phyloP scores from a whole-genome alignment of 37 sponge, comb jelly and placozoan species.

The Bolinopsis microptera region DNA sequence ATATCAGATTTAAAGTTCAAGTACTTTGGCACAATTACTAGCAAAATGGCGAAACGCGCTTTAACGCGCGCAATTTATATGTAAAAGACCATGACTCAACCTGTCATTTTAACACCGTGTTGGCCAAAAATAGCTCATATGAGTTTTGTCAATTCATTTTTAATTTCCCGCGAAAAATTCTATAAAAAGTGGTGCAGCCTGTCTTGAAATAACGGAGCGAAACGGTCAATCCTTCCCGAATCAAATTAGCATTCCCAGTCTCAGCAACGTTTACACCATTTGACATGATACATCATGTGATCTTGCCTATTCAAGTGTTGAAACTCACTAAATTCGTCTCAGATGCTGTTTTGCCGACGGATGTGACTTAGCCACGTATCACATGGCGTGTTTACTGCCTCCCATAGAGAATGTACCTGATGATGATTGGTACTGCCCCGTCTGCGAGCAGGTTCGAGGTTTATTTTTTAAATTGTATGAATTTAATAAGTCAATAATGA shows the following conservation, averaged over 20 bases:
- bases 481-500: too few species aligned
- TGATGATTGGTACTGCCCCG: constrained; percentile 50
- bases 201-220: background rate
- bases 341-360: constrained; percentile 66
- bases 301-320: background rate
- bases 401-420: constrained; percentile 51
- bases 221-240: background rate
- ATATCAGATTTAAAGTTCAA: background rate
- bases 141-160: background rate
- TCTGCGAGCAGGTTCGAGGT: constrained; percentile 44
- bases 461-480: too few species aligned
- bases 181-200: background rate
- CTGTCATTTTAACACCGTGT: constrained; percentile 28
- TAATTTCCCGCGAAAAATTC: background rate
- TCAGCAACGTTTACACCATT: too few species aligned
- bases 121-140: constrained; percentile 56
- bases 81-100: constrained; percentile 42
- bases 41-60: background rate
- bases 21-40: background rate
- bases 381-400: constrained; percentile 45
- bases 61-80: constrained; percentile 36
- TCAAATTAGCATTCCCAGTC: too few species aligned
- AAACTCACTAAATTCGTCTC: background rate
- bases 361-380: constrained; percentile 59
- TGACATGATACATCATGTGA: constrained; percentile 11